Evolutionary conservation across 2,113 vertebrate genomes (phyloP).

Genomic region (Antechinus flavipes): DNA sequence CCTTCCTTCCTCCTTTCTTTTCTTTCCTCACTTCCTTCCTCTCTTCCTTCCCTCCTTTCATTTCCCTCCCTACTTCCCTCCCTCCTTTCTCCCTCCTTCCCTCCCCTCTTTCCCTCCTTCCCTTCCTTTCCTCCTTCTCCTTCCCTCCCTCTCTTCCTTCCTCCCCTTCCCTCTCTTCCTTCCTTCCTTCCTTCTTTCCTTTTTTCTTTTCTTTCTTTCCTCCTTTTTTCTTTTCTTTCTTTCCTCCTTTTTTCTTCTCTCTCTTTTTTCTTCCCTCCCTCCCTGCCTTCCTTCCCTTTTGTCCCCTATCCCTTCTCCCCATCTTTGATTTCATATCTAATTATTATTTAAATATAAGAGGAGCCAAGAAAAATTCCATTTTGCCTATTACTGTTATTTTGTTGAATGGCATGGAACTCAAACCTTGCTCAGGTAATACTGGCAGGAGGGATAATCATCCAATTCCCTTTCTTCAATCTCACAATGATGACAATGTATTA

Average conservation of each 20-base stretch:
- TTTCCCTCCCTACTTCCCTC: not conserved
- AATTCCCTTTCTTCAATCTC: constrained; percentile 9
- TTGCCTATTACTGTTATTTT: not conserved
- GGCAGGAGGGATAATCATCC: not conserved
- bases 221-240: no score
- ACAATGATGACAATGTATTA: constrained; percentile 12
- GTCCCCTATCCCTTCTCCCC: not conserved
- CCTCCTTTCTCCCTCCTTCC: not conserved
- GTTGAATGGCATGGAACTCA: not conserved
- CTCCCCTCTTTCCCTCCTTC: no score
- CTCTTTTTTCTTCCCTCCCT: not conserved
- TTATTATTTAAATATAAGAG: not conserved
- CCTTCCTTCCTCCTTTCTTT: no score
- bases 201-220: no score
- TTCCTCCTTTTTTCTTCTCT: no score
- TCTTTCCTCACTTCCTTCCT: not conserved
- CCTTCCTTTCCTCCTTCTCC: no score
- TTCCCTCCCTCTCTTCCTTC: no score
- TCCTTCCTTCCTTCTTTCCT: no score
- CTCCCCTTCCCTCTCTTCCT: no score
- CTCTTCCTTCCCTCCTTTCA: not conserved
- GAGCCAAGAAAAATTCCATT: not conserved
- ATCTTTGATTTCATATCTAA: not conserved
- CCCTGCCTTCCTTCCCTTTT: not conserved
- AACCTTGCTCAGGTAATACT: not conserved